A percentile compares a stretch with the other conserved stretches of the same genome.
These are phyloP conservation scores for Acropora tenuis DNA, from an alignment of 64 coral and sea anemone genomes.

Conservation along the genomic window DNA sequence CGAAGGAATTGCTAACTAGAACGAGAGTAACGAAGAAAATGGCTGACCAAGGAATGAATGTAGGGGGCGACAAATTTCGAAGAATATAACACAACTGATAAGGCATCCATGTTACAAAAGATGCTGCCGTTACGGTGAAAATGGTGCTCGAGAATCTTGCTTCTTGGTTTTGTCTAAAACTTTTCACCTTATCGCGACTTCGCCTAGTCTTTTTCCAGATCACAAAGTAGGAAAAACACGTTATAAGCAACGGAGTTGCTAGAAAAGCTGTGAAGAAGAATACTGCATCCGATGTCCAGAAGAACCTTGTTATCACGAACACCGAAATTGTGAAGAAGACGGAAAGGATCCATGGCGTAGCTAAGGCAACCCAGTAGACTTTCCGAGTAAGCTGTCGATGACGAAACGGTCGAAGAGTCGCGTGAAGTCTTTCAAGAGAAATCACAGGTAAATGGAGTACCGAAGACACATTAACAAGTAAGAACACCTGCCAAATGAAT, in stretches of 20 bases:
- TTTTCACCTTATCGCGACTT: background rate
- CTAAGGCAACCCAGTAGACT: conserved; percentile 20
- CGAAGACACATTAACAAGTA: conserved; percentile 20
- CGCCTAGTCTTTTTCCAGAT: background rate
- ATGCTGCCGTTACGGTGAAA: conserved; percentile 19
- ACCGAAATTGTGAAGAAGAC: background rate
- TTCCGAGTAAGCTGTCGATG: background rate
- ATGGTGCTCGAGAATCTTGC: conserved; percentile 28
- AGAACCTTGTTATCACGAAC: too few species aligned
- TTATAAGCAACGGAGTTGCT: background rate
- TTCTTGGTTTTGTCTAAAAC: conserved; percentile 3
- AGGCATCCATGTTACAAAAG: conserved; percentile 41
- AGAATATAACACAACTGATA: background rate
- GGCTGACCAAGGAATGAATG: background rate
- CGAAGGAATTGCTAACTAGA: conserved; percentile 51
- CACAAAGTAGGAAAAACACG: conserved; percentile 21
- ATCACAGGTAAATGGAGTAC: conserved; percentile 42
- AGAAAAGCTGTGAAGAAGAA: too few species aligned
- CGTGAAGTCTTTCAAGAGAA: conserved; percentile 57
- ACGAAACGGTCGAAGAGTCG: background rate
- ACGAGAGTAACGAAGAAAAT: conserved; percentile 14
- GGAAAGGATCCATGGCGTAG: background rate
- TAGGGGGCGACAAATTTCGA: background rate
- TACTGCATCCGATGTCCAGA: too few species aligned
- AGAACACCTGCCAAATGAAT: too few species aligned